Evolutionary conservation across 2,888 invertebrate species (phyloP).

Genomic region (Ennomos quercinarius): DNA sequence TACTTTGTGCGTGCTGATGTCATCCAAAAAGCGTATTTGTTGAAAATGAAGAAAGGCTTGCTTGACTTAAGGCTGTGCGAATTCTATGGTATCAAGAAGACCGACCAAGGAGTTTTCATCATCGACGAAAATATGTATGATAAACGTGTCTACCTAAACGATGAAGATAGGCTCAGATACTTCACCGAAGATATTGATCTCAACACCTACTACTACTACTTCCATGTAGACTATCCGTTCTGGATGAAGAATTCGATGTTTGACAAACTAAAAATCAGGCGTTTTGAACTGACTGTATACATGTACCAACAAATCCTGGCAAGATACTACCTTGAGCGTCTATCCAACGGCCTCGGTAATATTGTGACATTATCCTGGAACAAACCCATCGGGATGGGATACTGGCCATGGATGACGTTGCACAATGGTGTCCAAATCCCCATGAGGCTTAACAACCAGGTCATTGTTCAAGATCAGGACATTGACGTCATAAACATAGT

Average conservation of each 20-base stretch:
- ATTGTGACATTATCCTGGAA: constrained; percentile 77
- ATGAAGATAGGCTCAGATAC: constrained; percentile 86
- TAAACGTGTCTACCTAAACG: constrained; percentile 78
- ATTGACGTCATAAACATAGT: constrained; percentile 59
- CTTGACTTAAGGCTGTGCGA: constrained; percentile 79
- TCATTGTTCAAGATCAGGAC: constrained; percentile 62
- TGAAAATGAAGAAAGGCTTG: constrained; percentile 80
- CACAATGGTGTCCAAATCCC: constrained; percentile 85
- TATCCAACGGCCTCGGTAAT: constrained; percentile 78
- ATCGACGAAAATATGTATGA: constrained; percentile 89
- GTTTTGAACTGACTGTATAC: constrained; percentile 85
- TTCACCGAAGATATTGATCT: constrained; percentile 88
- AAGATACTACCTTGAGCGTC: constrained; percentile 83
- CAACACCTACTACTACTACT: constrained; percentile 87
- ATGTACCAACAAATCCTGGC: constrained; percentile 89
- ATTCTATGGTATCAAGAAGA: constrained; percentile 79
- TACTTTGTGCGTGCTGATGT: constrained; percentile 88
- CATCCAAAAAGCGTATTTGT: constrained; percentile 83
- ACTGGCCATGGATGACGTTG: constrained; percentile 84
- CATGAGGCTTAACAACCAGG: constrained; percentile 76
- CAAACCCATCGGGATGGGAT: constrained; percentile 76
- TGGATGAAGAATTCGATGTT: constrained; percentile 83
- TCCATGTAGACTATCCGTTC: constrained; percentile 87
- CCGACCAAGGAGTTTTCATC: constrained; percentile 81
- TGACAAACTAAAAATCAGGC: constrained; percentile 63